Evolutionary conservation across 2,113 vertebrate genomes (phyloP).

Genomic region (Archilochus colubris): DNA sequence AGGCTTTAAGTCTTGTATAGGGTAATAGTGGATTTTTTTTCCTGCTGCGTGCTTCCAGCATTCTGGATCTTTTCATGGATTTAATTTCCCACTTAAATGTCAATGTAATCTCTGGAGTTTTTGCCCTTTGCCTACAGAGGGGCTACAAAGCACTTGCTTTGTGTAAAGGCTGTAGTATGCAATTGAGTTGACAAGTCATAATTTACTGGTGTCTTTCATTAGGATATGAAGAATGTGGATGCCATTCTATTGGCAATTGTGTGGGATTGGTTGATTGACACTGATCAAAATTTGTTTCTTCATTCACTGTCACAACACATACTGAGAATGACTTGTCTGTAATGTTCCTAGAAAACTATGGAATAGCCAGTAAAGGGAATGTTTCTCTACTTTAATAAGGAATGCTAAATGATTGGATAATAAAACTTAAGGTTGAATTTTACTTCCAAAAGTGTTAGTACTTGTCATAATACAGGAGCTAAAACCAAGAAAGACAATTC

Average conservation of each 20-base stretch:
- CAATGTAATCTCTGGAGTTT: background rate
- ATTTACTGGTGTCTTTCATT: slow-evolving; percentile 53
- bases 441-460: background rate
- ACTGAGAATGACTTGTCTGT: background rate
- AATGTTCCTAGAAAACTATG: background rate
- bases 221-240: background rate
- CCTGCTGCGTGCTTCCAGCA: background rate
- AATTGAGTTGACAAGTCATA: slow-evolving; percentile 9
- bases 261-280: slow-evolving; percentile 23
- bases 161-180: background rate
- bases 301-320: background rate
- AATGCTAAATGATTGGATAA: background rate
- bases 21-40: background rate
- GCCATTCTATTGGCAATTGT: background rate
- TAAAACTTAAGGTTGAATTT: background rate
- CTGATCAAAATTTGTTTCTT: slow-evolving; percentile 17
- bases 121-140: background rate
- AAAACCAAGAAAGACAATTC: background rate
- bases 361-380: background rate
- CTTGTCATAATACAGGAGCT: background rate
- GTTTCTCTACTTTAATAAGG: background rate
- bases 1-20: background rate
- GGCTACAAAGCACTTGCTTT: background rate
- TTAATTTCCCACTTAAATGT: slow-evolving; percentile 22
- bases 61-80: background rate